Percentiles rank a stretch among this genome's conserved stretches.
phyloP scores from a whole-genome alignment of 2,888 invertebrate genomes.

The Drosophila tripunctata region DNA sequence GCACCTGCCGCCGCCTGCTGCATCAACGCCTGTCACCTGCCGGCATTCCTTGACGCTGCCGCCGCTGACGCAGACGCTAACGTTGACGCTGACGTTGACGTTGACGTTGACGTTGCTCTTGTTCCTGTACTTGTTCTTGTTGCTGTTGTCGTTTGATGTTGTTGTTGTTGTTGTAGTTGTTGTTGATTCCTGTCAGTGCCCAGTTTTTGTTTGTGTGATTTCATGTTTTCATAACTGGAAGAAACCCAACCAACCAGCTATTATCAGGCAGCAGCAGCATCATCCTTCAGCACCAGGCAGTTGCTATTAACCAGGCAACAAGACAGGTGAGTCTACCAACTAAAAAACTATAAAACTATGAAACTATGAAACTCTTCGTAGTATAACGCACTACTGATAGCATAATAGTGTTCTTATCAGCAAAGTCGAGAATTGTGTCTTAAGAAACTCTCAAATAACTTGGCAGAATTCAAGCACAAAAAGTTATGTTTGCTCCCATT shows the following conservation, averaged over 20 bases:
- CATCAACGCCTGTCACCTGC: constrained; percentile 41
- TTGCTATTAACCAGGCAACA: constrained; percentile 31
- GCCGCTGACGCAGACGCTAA: background rate
- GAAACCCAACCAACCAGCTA: constrained; percentile 23
- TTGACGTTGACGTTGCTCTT: constrained; percentile 26
- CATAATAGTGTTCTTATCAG: no score
- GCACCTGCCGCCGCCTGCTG: constrained; percentile 32
- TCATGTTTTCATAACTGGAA: constrained; percentile 48
- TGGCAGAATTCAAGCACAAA: no score
- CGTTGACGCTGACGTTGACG: background rate
- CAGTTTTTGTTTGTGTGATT: constrained; percentile 14
- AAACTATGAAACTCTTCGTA: background rate
- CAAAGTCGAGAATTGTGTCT: no score
- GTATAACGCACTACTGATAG: no score
- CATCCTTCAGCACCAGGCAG: constrained; percentile 32
- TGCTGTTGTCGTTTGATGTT: constrained; percentile 37
- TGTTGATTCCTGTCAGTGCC: constrained; percentile 46
- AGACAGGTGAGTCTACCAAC: constrained; percentile 33
- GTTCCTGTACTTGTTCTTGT: constrained; percentile 29
- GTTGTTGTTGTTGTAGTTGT: constrained; percentile 20
- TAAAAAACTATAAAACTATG: no score
- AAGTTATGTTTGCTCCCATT: no score
- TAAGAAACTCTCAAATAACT: no score
- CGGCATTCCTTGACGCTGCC: constrained; percentile 33
- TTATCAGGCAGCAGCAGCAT: constrained; percentile 27